Base-by-base conservation (phyloP, 2,113 vertebrate genomes). In the Haplotaxodon microlepis region DNA sequence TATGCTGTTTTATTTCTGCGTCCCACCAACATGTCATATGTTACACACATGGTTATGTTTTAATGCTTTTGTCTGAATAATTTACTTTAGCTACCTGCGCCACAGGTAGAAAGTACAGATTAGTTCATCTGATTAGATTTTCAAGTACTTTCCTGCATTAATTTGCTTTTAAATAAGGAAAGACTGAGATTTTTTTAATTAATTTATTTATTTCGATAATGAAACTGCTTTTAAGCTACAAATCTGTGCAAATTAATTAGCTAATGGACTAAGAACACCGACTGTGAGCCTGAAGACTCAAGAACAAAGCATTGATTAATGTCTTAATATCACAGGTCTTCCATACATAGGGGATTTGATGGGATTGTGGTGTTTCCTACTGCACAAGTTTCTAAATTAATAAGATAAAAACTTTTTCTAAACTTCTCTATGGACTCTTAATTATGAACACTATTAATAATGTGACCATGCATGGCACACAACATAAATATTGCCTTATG, bases 151-250 rank as follows among this genome's bases (percentile, higher is more conserved):
- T 66, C 36, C 3, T 34, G 24, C 3, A 63, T 82, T 31, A 47
- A 47, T 82, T 31, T 47, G 24, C 56, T 82, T 31, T 63, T 8
- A 21, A 78, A 50, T 50, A 19, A 83, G 57, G 57, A 14, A 63
- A 9, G 14, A 4, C 40, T 61, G 27, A 50, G 45, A 27, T 73
- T 17, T 71, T 69, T 42, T 16, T 0, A 2, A 16, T 27, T 4
- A 0, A 27, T 45, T 45, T 0, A 45, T 27, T 45, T 2, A 27
- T 73, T 73, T 45, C 1, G 1, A 42, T 71, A 71, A 71, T 6
- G 16, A 38, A 83, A 53, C 45, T 83, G 31, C 4, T 34, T 24
- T 51, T 51, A 69, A 27, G 31, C 7, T 45, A 50, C 7, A 31
- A 13, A 50, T 13, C 42, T 78, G 16, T 31, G 71, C 24, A 78